Conservation (phyloP, 2,888 invertebrate genomes). For the Cataglyphis livida region DNA sequence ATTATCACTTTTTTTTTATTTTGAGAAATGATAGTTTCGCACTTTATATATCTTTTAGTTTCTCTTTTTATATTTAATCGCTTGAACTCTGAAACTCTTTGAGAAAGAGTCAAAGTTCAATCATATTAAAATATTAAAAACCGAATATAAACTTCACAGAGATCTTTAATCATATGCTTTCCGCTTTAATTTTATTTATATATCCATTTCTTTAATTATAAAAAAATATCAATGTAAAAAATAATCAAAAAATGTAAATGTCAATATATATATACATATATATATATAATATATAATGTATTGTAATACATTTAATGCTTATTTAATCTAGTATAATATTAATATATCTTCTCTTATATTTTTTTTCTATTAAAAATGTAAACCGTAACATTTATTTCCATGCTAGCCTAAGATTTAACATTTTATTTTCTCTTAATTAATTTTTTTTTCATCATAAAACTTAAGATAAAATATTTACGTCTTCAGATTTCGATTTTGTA, state of each 20-base stretch:
- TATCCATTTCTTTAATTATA: background rate
- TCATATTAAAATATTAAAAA: background rate
- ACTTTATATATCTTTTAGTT: background rate
- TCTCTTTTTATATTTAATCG: background rate
- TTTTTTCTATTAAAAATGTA: background rate
- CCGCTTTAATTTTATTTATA: background rate
- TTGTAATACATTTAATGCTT: background rate
- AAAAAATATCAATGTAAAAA: background rate
- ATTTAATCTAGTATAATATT: background rate
- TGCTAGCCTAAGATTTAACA: background rate
- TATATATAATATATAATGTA: background rate
- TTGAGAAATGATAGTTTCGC: background rate
- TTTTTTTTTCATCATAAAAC: background rate
- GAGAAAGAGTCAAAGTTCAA: background rate
- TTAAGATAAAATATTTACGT: background rate
- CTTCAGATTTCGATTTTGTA: background rate
- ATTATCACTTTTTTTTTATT: background rate
- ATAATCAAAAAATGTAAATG: background rate
- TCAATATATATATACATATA: background rate
- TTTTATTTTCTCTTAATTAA: background rate
- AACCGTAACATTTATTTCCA: background rate
- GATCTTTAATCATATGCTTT: background rate
- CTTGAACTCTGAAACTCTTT: background rate
- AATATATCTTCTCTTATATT: background rate
- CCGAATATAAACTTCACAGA: background rate